Evolutionary conservation across 2,113 vertebrate genomes (phyloP), one percentile per base, ranked within the genome.

Genomic region (Macquaria ambigua): DNA sequence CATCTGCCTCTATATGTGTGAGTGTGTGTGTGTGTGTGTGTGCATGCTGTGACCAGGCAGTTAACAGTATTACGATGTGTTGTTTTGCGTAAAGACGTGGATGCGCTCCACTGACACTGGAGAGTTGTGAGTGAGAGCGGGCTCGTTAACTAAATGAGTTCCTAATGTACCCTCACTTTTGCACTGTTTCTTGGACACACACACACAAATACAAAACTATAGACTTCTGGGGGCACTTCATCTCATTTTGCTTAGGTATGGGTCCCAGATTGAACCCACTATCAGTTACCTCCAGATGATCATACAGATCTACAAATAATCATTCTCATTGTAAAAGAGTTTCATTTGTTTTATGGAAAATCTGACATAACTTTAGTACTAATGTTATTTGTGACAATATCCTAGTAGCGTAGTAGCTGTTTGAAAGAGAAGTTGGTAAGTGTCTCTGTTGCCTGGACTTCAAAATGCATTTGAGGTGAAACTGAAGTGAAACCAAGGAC

Each of bases 131-230:
- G 80, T 80, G 75, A 81, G 70, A 25, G 76, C 8, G 58, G 50
- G 56, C 67, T 82, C 73, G 79, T 92, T 85, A 86, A 84, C n/a
- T 71, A 74, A 88, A 90, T 73, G n/a, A 66, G 80, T 76, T 87
- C 81, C 81, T 86, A 55, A 86, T 91, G 80, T 69, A 71, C 15
- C 16, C 50, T 69, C 4, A 20, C 15, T 41, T 70, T 66, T 74
- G 28, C 8, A n/a, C 46, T 41, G 31, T 74, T 41, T n/a, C 21
- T 39, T 6, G 43, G 37, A 25, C 12, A 15, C 64, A 14, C 43
- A 46, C 43, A 69, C n/a, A 69, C 46, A 39, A 39, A 34, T 1
- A 39, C 55, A 55, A 55, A 75, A 28, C 8, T n/a, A 16, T 23
- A 61, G 5, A 61, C 41, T 16, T 48, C 1, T 28, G 20, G 21